These are phyloP conservation scores for Pristionchus arcanus DNA, from an alignment of 2,888 invertebrate species.

Conservation along the genomic window DNA sequence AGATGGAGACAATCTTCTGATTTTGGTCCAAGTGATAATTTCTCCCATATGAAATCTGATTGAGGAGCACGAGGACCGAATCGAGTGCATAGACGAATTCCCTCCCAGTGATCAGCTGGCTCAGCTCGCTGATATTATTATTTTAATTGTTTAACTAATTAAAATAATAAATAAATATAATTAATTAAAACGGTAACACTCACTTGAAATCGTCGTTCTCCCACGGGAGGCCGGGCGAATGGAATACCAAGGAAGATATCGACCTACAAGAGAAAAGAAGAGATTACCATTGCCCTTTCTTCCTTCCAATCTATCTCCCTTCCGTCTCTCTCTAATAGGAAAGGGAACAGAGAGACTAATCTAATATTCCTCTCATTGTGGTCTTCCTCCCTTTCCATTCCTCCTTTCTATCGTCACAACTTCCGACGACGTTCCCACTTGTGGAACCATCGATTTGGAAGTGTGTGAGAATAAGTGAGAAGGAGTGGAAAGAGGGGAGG, in stretches of 20 bases:
- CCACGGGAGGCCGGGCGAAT: constrained; percentile 75
- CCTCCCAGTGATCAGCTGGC: constrained; percentile 70
- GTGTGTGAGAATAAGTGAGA: neutral
- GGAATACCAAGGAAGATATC: constrained; percentile 74
- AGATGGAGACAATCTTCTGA: constrained; percentile 74
- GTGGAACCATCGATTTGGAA: constrained; percentile 13
- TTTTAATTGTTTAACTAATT: neutral
- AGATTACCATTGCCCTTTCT: neutral
- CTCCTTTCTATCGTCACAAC: neutral
- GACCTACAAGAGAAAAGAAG: constrained; percentile 5
- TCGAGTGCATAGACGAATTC: constrained; percentile 62
- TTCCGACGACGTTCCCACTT: neutral
- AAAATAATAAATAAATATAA: neutral
- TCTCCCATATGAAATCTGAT: constrained; percentile 69
- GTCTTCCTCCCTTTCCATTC: neutral
- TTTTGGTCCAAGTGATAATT: constrained; percentile 62
- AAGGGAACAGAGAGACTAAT: constrained; percentile 1
- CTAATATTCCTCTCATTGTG: constrained; percentile 17
- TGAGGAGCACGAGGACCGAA: constrained; percentile 71
- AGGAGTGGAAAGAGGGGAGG: neutral
- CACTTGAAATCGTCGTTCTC: constrained; percentile 72
- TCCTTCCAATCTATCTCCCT: neutral
- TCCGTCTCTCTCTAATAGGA: neutral
- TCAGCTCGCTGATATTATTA: constrained; percentile 65
- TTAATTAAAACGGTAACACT: neutral